Evolutionary conservation across 2,113 vertebrate genomes (phyloP).

Genomic region (Corythaeola cristata): DNA sequence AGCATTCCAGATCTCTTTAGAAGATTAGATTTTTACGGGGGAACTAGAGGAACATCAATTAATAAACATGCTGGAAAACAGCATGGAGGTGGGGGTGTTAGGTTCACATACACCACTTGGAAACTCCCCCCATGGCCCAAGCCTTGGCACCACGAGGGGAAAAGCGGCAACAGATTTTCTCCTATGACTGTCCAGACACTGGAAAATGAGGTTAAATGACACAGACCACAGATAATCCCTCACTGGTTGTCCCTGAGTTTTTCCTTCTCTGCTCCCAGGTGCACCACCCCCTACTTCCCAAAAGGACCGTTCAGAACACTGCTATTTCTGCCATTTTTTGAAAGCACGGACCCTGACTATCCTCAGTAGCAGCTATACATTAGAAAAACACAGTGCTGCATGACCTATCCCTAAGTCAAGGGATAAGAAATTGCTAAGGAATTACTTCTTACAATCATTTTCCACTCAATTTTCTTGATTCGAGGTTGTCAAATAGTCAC

Average conservation of each 20-base stretch:
- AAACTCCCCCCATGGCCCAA: background rate
- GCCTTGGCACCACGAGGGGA: background rate
- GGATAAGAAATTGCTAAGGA: background rate
- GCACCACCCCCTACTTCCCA: background rate
- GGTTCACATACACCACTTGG: fast-evolving
- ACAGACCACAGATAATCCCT: background rate
- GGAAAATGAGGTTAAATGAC: background rate
- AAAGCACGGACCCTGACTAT: fast-evolving
- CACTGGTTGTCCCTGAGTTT: too few species aligned
- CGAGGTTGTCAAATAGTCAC: fast-evolving
- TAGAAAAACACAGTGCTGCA: background rate
- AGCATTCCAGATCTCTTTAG: conserved; percentile 12
- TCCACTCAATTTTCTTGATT: background rate
- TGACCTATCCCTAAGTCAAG: fast-evolving
- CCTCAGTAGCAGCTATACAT: fast-evolving
- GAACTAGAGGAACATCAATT: background rate
- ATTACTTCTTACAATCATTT: background rate
- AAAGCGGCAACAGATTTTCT: background rate
- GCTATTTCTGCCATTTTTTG: fast-evolving
- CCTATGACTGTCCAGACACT: background rate
- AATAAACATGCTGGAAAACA: fast-evolving
- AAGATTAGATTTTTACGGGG: background rate
- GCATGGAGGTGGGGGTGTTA: fast-evolving
- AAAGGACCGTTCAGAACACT: background rate
- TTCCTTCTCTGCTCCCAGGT: background rate